Evolutionary conservation across 2,888 invertebrate species (phyloP).

Genomic region (Corythucha ciliata): DNA sequence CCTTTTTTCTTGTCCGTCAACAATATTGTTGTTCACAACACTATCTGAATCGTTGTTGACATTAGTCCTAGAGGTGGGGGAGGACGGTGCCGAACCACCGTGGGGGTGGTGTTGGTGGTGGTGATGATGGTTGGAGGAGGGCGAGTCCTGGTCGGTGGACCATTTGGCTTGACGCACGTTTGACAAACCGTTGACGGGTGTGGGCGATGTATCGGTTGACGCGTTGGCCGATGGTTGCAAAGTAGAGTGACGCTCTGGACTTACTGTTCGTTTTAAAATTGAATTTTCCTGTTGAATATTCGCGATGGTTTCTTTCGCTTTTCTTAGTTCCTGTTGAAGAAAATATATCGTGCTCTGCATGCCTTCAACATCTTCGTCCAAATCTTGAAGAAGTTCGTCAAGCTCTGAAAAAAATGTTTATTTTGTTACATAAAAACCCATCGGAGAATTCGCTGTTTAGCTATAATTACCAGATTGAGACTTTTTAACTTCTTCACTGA

Average conservation of each 20-base stretch:
- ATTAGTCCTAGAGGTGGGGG: slow-evolving; percentile 28
- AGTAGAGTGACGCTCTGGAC: slow-evolving; percentile 8
- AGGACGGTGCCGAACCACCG: slow-evolving; percentile 10
- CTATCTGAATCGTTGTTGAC: slow-evolving; percentile 20
- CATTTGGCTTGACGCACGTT: slow-evolving; percentile 2
- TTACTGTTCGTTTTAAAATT: slow-evolving; percentile 16
- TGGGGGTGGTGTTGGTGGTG: slow-evolving; percentile 11
- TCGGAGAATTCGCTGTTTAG: too few species aligned
- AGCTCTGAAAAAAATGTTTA: slow-evolving; percentile 54
- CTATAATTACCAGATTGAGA: slow-evolving; percentile 92
- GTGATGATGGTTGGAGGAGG: not conserved
- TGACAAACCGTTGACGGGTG: slow-evolving; percentile 24
- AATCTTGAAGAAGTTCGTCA: slow-evolving; percentile 88
- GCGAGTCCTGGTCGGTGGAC: slow-evolving; percentile 1
- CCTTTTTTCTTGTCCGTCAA: slow-evolving; percentile 37
- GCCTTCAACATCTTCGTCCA: slow-evolving; percentile 96
- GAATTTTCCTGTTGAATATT: slow-evolving; percentile 50
- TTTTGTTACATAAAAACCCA: not conserved
- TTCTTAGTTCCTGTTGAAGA: slow-evolving; percentile 84
- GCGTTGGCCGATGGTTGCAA: slow-evolving; percentile 7
- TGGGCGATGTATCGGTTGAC: slow-evolving; percentile 13
- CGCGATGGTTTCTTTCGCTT: slow-evolving; percentile 60
- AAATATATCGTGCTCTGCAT: slow-evolving; percentile 96
- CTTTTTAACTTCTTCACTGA: slow-evolving; percentile 92
- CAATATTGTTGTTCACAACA: slow-evolving; percentile 30